Evolutionary conservation across 2,797 vertebrate species (phyloP).

Genomic region (Phataginus tetradactyla): DNA sequence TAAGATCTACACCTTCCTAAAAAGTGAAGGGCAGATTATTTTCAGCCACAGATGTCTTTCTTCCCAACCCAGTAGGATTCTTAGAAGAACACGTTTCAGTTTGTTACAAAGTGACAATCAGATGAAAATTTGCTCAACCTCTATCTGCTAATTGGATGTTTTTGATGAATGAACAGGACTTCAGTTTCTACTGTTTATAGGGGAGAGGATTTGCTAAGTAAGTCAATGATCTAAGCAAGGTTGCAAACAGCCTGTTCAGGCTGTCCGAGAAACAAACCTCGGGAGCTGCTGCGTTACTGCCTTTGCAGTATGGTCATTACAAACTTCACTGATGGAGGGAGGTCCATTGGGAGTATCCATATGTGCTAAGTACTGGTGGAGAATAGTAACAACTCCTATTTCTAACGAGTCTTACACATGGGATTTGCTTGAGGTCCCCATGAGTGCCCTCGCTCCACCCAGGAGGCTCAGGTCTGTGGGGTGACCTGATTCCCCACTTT

Average conservation of each 20-base stretch:
- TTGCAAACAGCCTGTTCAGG: not conserved
- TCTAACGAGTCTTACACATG: not conserved
- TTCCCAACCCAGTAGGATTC: not conserved
- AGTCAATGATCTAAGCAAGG: constrained; percentile 26
- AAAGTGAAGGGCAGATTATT: not conserved
- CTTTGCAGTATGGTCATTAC: not conserved
- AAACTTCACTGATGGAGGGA: not conserved
- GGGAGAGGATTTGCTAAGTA: constrained; percentile 15
- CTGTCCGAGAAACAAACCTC: constrained; percentile 16
- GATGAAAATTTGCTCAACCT: not conserved
- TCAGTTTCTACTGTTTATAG: not conserved
- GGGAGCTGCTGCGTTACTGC: not conserved
- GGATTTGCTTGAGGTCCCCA: too few relatives aligned
- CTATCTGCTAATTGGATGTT: not conserved
- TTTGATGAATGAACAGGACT: not conserved
- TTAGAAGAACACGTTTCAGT: not conserved
- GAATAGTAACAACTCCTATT: not conserved
- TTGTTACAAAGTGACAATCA: not conserved
- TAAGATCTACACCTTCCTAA: not conserved
- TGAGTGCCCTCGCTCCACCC: too few relatives aligned
- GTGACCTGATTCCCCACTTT: not conserved
- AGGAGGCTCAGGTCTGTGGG: not conserved
- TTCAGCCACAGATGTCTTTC: not conserved
- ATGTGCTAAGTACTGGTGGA: not conserved
- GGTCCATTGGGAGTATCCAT: not conserved